Evolutionary conservation across 2,797 vertebrate genomes (phyloP).

Genomic region (Melanotaenia pygmaea): DNA sequence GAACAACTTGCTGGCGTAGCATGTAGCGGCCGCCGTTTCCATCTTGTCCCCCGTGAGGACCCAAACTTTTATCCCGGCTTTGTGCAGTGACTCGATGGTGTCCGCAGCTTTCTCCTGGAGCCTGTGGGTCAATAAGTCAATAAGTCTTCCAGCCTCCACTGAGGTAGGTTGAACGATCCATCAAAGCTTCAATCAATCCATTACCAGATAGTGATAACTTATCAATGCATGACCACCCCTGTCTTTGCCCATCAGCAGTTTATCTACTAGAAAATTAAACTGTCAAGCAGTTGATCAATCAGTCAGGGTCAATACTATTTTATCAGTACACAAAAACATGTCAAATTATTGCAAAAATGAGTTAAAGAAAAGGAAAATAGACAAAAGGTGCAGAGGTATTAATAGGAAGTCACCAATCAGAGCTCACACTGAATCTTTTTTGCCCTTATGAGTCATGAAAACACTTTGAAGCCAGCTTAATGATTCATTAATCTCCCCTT

Average conservation of each 20-base stretch:
- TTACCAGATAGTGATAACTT: slow-evolving; percentile 65
- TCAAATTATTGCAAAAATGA: background rate
- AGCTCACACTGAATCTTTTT: slow-evolving; percentile 26
- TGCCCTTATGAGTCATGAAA: slow-evolving; percentile 45
- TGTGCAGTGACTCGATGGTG: slow-evolving; percentile 96
- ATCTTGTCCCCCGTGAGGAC: slow-evolving; percentile 99
- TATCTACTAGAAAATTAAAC: slow-evolving; percentile 60
- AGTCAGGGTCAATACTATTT: slow-evolving; percentile 27
- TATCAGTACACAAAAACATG: slow-evolving; percentile 5
- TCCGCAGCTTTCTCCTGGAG: slow-evolving; percentile 98
- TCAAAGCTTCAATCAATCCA: slow-evolving; percentile 66
- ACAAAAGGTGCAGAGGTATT: slow-evolving; percentile 13
- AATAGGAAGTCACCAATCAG: slow-evolving; percentile 36
- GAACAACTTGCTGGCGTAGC: slow-evolving; percentile 98
- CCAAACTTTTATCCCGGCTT: slow-evolving; percentile 98
- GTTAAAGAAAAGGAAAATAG: slow-evolving; percentile 14
- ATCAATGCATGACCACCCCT: slow-evolving; percentile 60
- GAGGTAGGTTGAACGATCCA: slow-evolving; percentile 47
- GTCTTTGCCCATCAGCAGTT: slow-evolving; percentile 46
- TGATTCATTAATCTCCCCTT: slow-evolving; percentile 55
- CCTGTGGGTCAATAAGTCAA: slow-evolving; percentile 79
- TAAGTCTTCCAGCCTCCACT: slow-evolving; percentile 48
- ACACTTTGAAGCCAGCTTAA: slow-evolving; percentile 43
- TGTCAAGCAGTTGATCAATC: slow-evolving; percentile 45
- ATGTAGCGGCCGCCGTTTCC: slow-evolving; percentile 96